Evolutionary conservation across 2,797 vertebrate genomes (phyloP).

Genomic region (Alectoris magna): DNA sequence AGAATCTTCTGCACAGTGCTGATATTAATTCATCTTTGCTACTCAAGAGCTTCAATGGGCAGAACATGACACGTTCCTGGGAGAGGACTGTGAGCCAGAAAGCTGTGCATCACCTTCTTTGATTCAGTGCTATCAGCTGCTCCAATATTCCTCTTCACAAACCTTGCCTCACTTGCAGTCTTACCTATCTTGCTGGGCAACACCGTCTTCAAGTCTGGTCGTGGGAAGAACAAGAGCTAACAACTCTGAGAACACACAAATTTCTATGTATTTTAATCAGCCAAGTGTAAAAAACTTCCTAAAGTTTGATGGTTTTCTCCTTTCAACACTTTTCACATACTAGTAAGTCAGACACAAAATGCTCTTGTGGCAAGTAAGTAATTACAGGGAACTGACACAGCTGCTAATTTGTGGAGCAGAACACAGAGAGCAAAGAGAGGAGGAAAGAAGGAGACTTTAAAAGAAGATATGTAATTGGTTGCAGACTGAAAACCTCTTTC

Average conservation of each 20-base stretch:
- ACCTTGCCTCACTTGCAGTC: not conserved
- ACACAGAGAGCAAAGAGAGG: not conserved
- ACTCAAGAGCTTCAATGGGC: not conserved
- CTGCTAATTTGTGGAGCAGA: not conserved
- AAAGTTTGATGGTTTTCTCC: not conserved
- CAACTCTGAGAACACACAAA: not conserved
- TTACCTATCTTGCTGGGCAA: not conserved
- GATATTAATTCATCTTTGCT: not conserved
- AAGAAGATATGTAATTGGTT: not conserved
- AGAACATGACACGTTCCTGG: not conserved
- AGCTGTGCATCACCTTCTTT: not conserved
- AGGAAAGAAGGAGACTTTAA: not conserved
- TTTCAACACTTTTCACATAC: not conserved
- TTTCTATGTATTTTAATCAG: not conserved
- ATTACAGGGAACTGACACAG: not conserved
- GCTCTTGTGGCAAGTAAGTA: slow-evolving; percentile 5
- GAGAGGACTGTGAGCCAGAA: not conserved
- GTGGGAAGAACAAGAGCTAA: not conserved
- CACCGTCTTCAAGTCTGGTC: not conserved
- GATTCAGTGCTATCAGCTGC: not conserved
- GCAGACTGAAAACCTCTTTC: not conserved
- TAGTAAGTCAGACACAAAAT: not conserved
- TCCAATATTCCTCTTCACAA: not conserved
- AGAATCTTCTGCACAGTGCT: not conserved
- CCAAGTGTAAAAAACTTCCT: not conserved